These are phyloP conservation scores for Pemphredon lugubris DNA, from an alignment of 2,888 invertebrate species.

Conservation along the genomic window DNA sequence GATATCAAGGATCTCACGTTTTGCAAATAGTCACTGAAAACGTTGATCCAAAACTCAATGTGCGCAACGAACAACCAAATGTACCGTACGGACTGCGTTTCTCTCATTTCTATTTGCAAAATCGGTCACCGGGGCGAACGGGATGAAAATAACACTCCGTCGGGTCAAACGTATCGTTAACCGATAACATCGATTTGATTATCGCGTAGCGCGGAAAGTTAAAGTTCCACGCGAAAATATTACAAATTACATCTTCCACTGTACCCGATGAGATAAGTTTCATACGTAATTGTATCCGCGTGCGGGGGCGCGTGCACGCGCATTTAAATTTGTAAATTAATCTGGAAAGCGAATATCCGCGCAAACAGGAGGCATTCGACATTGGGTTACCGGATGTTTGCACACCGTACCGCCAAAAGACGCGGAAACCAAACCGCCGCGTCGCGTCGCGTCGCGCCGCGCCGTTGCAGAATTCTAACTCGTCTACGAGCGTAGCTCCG, in stretches of 20 bases:
- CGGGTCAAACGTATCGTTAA: no score
- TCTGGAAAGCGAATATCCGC: slow-evolving; percentile 46
- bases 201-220: not conserved
- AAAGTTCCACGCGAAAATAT: not conserved
- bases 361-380: slow-evolving; percentile 57
- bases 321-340: slow-evolving; percentile 64
- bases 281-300: slow-evolving; percentile 31
- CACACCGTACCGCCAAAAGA: slow-evolving; percentile 44
- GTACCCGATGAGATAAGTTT: slow-evolving; percentile 19
- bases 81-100: no score
- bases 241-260: not conserved
- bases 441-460: no score
- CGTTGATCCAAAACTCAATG: no score
- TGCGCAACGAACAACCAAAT: no score
- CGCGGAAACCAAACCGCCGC: slow-evolving; percentile 36
- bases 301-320: slow-evolving; percentile 38
- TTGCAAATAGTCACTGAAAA: no score
- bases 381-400: slow-evolving; percentile 58
- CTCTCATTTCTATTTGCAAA: no score
- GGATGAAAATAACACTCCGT: no score
- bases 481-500: slow-evolving; percentile 21
- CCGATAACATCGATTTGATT: no score
- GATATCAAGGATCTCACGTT: no score
- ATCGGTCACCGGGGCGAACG: no score
- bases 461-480: slow-evolving; percentile 25